Evolutionary conservation across 2,113 vertebrate species (phyloP).

Genomic region (Neopipo cinnamomea): DNA sequence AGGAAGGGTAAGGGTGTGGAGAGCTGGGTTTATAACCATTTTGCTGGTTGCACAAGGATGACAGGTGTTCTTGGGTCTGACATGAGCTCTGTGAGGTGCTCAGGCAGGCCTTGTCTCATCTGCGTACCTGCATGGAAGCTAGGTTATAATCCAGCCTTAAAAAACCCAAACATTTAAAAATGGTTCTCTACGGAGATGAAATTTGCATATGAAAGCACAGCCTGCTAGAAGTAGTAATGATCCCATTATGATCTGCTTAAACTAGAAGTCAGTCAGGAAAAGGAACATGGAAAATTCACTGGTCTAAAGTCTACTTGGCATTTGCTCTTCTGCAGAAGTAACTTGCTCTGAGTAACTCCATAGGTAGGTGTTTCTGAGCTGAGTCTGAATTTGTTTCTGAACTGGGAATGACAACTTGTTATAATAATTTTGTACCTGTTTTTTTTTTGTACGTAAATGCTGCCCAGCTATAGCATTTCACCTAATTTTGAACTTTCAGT

Average conservation of each 20-base stretch:
- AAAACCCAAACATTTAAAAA: background rate
- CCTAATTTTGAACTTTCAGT: background rate
- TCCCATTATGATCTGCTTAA: background rate
- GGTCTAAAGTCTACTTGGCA: background rate
- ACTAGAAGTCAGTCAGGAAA: background rate
- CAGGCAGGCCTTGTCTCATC: background rate
- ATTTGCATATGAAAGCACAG: background rate
- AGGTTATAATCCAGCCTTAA: background rate
- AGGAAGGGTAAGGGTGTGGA: background rate
- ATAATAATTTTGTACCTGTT: background rate
- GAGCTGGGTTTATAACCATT: accelerated
- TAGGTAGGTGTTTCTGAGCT: background rate
- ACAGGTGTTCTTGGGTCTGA: background rate
- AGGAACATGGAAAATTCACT: background rate
- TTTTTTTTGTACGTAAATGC: background rate
- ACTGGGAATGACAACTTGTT: background rate
- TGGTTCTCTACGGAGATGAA: background rate
- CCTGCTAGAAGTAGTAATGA: background rate
- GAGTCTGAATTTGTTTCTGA: background rate
- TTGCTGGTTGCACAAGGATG: background rate
- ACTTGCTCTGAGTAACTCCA: background rate
- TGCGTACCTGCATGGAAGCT: background rate
- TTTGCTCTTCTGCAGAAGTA: background rate
- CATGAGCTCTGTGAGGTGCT: background rate
- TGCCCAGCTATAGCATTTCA: background rate